Conservation (phyloP, 2,888 invertebrate genomes). For the Dasysyrphus tricinctus region DNA sequence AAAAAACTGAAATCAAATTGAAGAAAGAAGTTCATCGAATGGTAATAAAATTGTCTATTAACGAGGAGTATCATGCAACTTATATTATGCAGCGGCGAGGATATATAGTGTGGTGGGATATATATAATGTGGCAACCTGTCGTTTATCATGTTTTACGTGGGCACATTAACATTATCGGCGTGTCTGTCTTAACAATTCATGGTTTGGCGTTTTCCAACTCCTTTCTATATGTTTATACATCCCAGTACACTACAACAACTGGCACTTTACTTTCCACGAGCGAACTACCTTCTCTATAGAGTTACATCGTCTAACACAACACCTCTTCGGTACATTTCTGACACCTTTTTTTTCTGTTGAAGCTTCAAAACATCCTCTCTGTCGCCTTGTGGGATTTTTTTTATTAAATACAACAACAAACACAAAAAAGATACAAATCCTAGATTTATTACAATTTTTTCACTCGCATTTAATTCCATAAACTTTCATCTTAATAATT, state of each 20-base stretch:
- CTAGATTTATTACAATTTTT: conserved; percentile 54
- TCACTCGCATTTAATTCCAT: conserved; percentile 25
- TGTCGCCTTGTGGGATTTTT: conserved; percentile 2
- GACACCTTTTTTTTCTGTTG: not conserved
- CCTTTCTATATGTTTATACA: conserved; percentile 33
- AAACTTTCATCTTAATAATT: conserved; percentile 49
- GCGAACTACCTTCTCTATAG: conserved; percentile 4
- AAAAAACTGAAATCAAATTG: conserved; percentile 32
- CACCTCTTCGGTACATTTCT: conserved; percentile 34
- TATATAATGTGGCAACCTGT: conserved; percentile 75
- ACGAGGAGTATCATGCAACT: conserved; percentile 41
- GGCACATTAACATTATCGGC: conserved; percentile 76
- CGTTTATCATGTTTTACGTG: conserved; percentile 77
- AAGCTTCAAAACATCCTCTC: conserved; percentile 9
- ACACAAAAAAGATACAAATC: conserved; percentile 35
- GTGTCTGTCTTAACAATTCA: conserved; percentile 58
- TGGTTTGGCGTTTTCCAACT: conserved; percentile 56
- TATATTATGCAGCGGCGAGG: conserved; percentile 15
- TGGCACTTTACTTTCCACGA: conserved; percentile 13
- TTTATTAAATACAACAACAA: conserved; percentile 4
- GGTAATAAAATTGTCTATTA: conserved; percentile 72
- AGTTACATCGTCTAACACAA: conserved; percentile 21
- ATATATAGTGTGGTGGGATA: conserved; percentile 58
- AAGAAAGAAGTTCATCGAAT: conserved; percentile 62
- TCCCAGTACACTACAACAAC: not conserved